A percentile compares a stretch with the other conserved stretches of the same genome.
Evolutionary conservation across 2,113 vertebrate genomes (phyloP).

Genomic region (Percopsis transmontana): DNA sequence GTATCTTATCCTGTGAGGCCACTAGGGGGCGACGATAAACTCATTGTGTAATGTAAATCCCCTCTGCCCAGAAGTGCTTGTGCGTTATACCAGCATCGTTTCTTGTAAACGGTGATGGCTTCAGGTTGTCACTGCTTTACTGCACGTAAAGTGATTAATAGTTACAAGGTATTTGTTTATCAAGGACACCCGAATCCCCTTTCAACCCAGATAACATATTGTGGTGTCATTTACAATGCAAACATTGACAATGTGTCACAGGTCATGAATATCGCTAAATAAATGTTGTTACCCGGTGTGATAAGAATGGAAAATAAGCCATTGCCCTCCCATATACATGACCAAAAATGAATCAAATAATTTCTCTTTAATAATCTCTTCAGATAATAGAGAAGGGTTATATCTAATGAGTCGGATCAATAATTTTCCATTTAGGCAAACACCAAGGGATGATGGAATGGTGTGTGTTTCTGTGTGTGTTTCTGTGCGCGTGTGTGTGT

Average conservation of each 20-base stretch:
- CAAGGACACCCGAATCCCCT: no score
- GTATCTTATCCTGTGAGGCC: slow-evolving; percentile 27
- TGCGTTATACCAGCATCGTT: no score
- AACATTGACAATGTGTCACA: background rate
- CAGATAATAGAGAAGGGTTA: slow-evolving; percentile 49
- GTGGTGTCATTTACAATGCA: background rate
- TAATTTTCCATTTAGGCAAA: slow-evolving; percentile 61
- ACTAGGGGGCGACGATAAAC: slow-evolving; percentile 69
- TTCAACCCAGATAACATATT: background rate
- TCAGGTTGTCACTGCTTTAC: slow-evolving; percentile 13
- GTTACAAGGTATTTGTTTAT: background rate
- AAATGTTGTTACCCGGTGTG: no score
- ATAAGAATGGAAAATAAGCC: background rate
- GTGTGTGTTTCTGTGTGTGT: background rate
- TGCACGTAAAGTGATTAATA: slow-evolving; percentile 1
- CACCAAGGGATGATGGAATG: slow-evolving; percentile 22
- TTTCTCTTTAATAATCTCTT: slow-evolving; percentile 32
- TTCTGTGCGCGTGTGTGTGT: background rate
- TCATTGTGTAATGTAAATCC: slow-evolving; percentile 18
- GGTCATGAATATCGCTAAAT: background rate
- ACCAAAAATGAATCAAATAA: slow-evolving; percentile 9
- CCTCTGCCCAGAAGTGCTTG: slow-evolving; percentile 23
- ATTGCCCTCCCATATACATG: background rate
- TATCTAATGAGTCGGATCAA: slow-evolving; percentile 60
- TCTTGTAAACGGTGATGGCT: slow-evolving; percentile 22